phyloP scores from a whole-genome alignment of 2,797 vertebrate genomes.

The Sciaenops ocellatus region DNA sequence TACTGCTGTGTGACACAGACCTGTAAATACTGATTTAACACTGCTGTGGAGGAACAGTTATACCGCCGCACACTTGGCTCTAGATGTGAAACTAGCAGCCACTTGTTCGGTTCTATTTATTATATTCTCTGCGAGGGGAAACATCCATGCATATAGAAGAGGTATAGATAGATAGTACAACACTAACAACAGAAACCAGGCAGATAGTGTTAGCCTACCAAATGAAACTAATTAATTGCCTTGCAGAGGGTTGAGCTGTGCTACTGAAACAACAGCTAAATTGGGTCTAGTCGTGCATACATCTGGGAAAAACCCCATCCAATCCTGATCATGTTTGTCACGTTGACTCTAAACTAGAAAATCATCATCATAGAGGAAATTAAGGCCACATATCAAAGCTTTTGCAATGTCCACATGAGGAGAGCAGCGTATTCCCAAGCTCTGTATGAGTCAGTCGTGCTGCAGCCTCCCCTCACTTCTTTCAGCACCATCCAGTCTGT shows the following conservation, averaged over 20 bases:
- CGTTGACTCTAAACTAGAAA: background rate
- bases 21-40: slow-evolving; percentile 27
- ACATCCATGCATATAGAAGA: background rate
- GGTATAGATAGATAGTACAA: background rate
- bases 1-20: slow-evolving; percentile 12
- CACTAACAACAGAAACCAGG: background rate
- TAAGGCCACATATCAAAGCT: background rate
- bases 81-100: slow-evolving; percentile 13
- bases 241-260: background rate
- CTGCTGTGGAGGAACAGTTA: slow-evolving; percentile 7
- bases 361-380: background rate
- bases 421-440: slow-evolving; percentile 7
- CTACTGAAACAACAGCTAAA: background rate
- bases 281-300: background rate
- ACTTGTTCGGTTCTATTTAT: slow-evolving; percentile 2
- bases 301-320: background rate
- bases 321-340: background rate
- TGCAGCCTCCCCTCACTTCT: slow-evolving; percentile 23
- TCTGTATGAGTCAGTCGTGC: slow-evolving; percentile 32
- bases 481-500: slow-evolving; percentile 15
- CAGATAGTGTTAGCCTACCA: background rate
- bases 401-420: slow-evolving; percentile 5
- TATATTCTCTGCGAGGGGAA: slow-evolving; percentile 2
- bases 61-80: slow-evolving; percentile 9
- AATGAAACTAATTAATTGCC: slow-evolving; percentile 13